Evolutionary conservation across 2,888 invertebrate genomes (phyloP).

Genomic region (Oeneis ivallda): DNA sequence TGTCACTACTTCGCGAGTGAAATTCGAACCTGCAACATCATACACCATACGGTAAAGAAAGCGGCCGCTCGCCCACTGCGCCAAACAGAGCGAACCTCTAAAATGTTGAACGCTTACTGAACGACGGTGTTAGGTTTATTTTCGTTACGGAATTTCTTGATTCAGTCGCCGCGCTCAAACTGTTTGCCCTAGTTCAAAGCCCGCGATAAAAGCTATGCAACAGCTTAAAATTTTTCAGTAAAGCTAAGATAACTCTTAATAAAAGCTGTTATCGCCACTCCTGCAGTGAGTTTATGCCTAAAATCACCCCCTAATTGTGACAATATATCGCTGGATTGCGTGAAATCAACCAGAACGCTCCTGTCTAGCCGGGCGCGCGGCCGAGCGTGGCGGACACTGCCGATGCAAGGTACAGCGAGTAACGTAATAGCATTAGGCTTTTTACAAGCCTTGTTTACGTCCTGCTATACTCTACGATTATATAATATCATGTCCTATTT

Average conservation of each 20-base stretch:
- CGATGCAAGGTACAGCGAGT: conserved; percentile 2
- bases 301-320: conserved; percentile 68
- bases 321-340: conserved; percentile 69
- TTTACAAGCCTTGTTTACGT: conserved; percentile 1
- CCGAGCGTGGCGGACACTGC: conserved; percentile 27
- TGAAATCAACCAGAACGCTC: conserved; percentile 68
- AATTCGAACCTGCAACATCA: too few relatives aligned
- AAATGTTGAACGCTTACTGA: too few relatives aligned
- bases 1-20: too few relatives aligned
- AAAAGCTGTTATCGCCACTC: conserved; percentile 19
- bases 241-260: not conserved
- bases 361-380: conserved; percentile 50
- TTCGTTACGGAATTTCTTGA: too few relatives aligned
- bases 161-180: too few relatives aligned
- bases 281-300: conserved; percentile 36
- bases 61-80: too few relatives aligned
- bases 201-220: too few relatives aligned
- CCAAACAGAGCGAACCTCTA: too few relatives aligned
- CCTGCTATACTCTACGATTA: not conserved
- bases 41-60: too few relatives aligned
- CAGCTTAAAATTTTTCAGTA: too few relatives aligned
- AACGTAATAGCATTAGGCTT: conserved; percentile 13
- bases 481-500: not conserved
- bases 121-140: too few relatives aligned
- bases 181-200: too few relatives aligned